phyloP scores from a whole-genome alignment of 2,888 invertebrate genomes.

The Uloborus plumipes region DNA sequence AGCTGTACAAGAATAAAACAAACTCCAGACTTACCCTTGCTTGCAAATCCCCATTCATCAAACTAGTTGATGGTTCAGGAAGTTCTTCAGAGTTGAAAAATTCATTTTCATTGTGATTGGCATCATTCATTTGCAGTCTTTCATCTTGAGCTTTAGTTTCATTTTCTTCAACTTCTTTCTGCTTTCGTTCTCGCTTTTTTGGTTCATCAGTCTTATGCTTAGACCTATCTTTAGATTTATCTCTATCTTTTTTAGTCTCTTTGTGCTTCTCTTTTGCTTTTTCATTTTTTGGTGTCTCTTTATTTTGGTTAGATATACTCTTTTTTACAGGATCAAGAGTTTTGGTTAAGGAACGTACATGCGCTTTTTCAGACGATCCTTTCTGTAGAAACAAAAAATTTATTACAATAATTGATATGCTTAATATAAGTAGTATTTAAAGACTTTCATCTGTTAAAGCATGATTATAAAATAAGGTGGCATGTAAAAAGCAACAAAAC shows the following conservation, averaged over 20 bases:
- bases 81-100: neutral
- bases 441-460: too few species aligned
- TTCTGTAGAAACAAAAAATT: conserved; percentile 25
- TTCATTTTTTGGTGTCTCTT: conserved; percentile 31
- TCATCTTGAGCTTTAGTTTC: conserved; percentile 68
- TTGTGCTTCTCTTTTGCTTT: conserved; percentile 50
- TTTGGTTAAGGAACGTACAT: conserved; percentile 40
- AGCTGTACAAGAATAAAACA: neutral
- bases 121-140: conserved; percentile 64
- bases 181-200: conserved; percentile 40
- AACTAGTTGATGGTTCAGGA: conserved; percentile 26
- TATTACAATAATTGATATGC: neutral
- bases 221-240: conserved; percentile 40
- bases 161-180: conserved; percentile 65
- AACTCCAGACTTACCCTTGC: conserved; percentile 19
- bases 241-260: conserved; percentile 45
- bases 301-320: conserved; percentile 19
- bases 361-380: conserved; percentile 41
- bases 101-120: conserved; percentile 30
- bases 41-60: conserved; percentile 41
- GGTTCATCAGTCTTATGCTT: conserved; percentile 45
- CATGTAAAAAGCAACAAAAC: too few species aligned
- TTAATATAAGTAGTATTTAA: too few species aligned
- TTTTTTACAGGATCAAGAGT: conserved; percentile 53
- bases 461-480: too few species aligned